These are phyloP conservation scores for Hyppa rectilinea DNA, from an alignment of 2,888 invertebrate species.

Conservation along the genomic window DNA sequence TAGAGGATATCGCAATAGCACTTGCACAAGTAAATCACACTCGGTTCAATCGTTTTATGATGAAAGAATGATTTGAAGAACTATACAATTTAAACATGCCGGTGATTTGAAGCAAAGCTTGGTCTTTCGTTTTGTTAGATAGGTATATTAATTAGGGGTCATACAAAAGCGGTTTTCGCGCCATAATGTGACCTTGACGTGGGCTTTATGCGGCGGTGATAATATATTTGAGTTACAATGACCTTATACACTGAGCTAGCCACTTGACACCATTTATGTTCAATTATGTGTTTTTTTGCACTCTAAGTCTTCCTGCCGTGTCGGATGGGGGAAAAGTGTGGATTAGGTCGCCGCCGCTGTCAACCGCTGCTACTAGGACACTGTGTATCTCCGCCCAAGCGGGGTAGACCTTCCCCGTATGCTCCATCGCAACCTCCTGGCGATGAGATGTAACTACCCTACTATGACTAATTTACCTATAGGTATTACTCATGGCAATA, in stretches of 20 bases:
- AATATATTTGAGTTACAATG: slow-evolving; percentile 53
- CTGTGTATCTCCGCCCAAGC: no score
- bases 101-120: slow-evolving; percentile 24
- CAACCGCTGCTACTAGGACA: no score
- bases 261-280: slow-evolving; percentile 39
- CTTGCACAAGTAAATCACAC: slow-evolving; percentile 56
- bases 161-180: slow-evolving; percentile 46
- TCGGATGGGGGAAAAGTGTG: background rate
- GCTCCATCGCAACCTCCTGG: no score
- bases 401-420: no score
- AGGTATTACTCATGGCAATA: background rate
- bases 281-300: slow-evolving; percentile 14
- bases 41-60: slow-evolving; percentile 43
- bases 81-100: slow-evolving; percentile 41
- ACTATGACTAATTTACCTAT: background rate
- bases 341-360: no score
- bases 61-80: slow-evolving; percentile 51
- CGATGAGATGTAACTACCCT: no score
- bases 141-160: slow-evolving; percentile 46
- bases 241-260: slow-evolving; percentile 40
- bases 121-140: slow-evolving; percentile 44
- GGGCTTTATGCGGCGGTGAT: slow-evolving; percentile 30
- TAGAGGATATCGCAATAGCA: slow-evolving; percentile 28
- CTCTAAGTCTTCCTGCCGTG: background rate
- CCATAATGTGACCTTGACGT: slow-evolving; percentile 43